Conservation (phyloP, 2,113 vertebrate species). For the Perccottus glenii region DNA sequence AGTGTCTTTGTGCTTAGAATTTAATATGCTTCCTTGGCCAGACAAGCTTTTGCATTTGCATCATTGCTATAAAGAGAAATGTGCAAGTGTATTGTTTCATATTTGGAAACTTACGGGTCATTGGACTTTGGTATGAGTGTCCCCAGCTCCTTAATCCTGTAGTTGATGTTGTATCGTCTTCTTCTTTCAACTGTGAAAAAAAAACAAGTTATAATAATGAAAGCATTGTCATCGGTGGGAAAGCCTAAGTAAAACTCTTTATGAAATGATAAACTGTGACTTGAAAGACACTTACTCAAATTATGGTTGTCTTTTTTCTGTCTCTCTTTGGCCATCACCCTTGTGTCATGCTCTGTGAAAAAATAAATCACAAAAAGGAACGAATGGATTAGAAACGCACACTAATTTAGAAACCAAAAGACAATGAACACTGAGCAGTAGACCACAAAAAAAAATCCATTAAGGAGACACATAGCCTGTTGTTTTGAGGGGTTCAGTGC, state of each 20-base stretch:
- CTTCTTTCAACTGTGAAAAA: slow-evolving; percentile 90
- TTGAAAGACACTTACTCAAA: slow-evolving; percentile 86
- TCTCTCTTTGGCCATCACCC: slow-evolving; percentile 93
- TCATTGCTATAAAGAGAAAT: slow-evolving; percentile 14
- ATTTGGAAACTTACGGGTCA: slow-evolving; percentile 89
- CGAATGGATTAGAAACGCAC: slow-evolving; percentile 60
- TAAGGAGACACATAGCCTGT: slow-evolving; percentile 38
- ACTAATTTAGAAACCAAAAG: slow-evolving; percentile 65
- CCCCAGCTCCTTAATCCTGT: slow-evolving; percentile 98
- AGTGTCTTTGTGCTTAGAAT: slow-evolving; percentile 51
- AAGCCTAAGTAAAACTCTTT: slow-evolving; percentile 1
- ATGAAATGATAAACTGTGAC: slow-evolving; percentile 45
- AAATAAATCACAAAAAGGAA: slow-evolving; percentile 58
- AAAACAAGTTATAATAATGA: slow-evolving; percentile 5
- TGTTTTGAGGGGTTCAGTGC: slow-evolving; percentile 42
- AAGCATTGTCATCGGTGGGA: not conserved
- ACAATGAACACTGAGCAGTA: slow-evolving; percentile 36
- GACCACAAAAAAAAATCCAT: slow-evolving; percentile 37
- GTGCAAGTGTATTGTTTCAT: slow-evolving; percentile 14
- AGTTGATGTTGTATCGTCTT: slow-evolving; percentile 98
- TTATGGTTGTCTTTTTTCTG: slow-evolving; percentile 99
- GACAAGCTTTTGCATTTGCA: slow-evolving; percentile 23
- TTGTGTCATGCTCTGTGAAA: slow-evolving; percentile 88
- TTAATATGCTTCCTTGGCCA: slow-evolving; percentile 27
- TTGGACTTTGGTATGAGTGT: slow-evolving; percentile 98